Percentiles rank a stretch among this genome's conserved stretches.
phyloP scores from a whole-genome alignment of 2,888 invertebrate genomes.

The Morpho achilles region DNA sequence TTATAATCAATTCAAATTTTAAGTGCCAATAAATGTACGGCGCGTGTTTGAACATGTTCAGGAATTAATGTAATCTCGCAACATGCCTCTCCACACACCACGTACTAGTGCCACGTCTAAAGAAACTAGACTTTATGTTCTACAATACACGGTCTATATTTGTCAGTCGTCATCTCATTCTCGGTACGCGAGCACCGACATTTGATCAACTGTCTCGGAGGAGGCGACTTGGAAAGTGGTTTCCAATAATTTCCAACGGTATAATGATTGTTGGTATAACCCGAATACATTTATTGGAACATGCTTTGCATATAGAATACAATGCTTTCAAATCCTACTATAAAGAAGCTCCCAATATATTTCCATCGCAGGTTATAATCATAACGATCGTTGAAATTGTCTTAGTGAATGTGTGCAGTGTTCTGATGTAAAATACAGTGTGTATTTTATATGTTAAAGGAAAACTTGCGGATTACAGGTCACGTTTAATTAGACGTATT shows the following conservation, averaged over 20 bases:
- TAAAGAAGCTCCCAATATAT: no score
- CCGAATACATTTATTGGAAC: background rate
- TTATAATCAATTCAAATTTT: constrained; percentile 18
- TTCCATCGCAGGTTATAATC: no score
- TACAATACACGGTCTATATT: background rate
- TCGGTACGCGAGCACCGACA: constrained; percentile 17
- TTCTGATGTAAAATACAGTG: no score
- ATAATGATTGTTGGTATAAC: background rate
- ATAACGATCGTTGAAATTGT: no score
- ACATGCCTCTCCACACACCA: constrained; percentile 15
- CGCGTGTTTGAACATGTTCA: constrained; percentile 15
- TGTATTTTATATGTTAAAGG: no score
- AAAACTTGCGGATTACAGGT: no score
- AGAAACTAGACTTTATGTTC: background rate
- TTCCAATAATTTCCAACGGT: constrained; percentile 20
- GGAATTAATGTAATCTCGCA: constrained; percentile 22
- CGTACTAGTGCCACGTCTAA: background rate
- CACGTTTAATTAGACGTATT: no score
- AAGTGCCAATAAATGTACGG: constrained; percentile 20
- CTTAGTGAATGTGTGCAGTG: no score
- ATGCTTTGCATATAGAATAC: background rate
- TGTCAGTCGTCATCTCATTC: background rate
- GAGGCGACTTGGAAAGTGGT: constrained; percentile 18
- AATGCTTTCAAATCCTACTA: no score
- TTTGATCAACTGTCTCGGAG: constrained; percentile 21